phyloP scores from a whole-genome alignment of 35 echinoderm and acorn worm species.

The Lytechinus pictus region DNA sequence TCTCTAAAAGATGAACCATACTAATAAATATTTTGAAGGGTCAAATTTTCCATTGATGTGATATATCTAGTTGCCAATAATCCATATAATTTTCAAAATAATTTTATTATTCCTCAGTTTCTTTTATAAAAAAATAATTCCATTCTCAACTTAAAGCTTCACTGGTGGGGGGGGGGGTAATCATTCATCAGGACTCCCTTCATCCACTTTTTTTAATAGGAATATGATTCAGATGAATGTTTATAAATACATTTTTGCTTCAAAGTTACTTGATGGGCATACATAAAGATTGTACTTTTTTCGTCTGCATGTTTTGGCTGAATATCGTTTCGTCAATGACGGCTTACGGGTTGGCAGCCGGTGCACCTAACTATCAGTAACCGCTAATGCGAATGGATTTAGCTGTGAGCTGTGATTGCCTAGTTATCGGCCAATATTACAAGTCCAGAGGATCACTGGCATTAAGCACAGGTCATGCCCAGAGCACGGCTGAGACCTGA shows the following conservation, averaged over 20 bases:
- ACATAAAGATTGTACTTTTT: not conserved
- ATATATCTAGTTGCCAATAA: no score
- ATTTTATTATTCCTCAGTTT: no score
- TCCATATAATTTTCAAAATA: no score
- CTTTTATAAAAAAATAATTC: no score
- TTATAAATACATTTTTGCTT: not conserved
- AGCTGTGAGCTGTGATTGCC: not conserved
- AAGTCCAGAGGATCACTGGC: not conserved
- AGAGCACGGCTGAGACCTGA: not conserved
- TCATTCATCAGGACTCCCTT: no score
- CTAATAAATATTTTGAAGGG: no score
- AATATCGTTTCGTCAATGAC: not conserved
- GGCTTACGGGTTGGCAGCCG: not conserved
- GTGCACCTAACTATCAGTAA: not conserved
- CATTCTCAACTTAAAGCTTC: no score
- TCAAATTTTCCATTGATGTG: no score
- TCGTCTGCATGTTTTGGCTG: not conserved
- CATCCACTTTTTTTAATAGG: no score
- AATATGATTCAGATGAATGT: not conserved
- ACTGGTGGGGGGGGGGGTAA: no score
- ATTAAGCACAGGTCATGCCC: not conserved
- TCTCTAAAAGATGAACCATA: no score
- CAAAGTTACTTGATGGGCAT: not conserved
- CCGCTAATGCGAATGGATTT: not conserved
- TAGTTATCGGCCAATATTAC: not conserved